These are phyloP conservation scores for Nannoperca australis DNA, from an alignment of 2,797 vertebrate species.

Conservation along the genomic window DNA sequence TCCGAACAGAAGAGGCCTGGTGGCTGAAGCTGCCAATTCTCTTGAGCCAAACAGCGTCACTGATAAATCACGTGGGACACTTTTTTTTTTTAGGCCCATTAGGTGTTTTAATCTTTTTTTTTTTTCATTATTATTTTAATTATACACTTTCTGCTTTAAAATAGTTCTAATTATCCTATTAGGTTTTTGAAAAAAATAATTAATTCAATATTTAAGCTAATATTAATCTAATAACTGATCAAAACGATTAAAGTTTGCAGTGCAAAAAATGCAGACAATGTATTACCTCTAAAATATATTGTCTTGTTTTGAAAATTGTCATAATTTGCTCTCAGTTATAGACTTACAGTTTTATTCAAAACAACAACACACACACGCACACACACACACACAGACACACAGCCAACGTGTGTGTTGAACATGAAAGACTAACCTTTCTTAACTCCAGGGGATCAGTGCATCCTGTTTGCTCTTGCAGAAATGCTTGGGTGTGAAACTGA, in stretches of 20 bases:
- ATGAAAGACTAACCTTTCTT: slow-evolving; percentile 62
- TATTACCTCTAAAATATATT: neutral
- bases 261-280: neutral
- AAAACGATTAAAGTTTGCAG: neutral
- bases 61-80: slow-evolving; percentile 63
- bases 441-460: slow-evolving; percentile 60
- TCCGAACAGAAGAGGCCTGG: slow-evolving; percentile 15
- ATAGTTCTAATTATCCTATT: neutral
- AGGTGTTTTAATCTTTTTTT: neutral
- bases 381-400: slow-evolving; percentile 16
- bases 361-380: slow-evolving; percentile 26
- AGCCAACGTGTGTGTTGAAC: slow-evolving; percentile 34
- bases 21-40: slow-evolving; percentile 38
- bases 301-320: neutral
- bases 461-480: slow-evolving; percentile 45
- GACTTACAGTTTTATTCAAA: slow-evolving; percentile 1
- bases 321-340: slow-evolving; percentile 9
- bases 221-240: neutral
- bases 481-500: slow-evolving; percentile 19
- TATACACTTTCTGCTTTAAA: neutral
- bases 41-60: slow-evolving; percentile 42
- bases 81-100: slow-evolving; percentile 14
- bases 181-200: too few species aligned
- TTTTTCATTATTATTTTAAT: neutral
- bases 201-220: neutral